These are phyloP conservation scores for Heliconius himera DNA, from an alignment of 1,140 invertebrate species.

Conservation along the genomic window DNA sequence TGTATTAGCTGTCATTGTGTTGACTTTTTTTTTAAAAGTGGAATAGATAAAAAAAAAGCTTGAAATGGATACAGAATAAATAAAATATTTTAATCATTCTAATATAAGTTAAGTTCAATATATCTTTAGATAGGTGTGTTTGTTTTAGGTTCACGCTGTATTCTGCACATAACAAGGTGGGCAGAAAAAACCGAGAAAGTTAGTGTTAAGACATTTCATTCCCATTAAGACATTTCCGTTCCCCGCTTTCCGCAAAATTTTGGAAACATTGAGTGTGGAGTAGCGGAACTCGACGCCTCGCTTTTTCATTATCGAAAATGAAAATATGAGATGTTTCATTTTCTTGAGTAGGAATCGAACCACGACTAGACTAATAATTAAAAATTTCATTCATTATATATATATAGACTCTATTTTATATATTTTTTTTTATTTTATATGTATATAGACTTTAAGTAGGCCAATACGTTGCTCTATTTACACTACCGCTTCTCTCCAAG, in stretches of 20 bases:
- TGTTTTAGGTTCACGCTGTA: background rate
- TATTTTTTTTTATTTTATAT: too few relatives aligned
- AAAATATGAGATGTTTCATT: background rate
- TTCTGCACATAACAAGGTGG: background rate
- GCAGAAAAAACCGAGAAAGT: background rate
- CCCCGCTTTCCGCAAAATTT: background rate
- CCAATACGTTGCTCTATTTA: background rate
- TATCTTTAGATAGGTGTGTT: too few relatives aligned
- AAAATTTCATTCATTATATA: too few relatives aligned
- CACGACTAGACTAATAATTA: background rate
- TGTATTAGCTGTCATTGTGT: too few relatives aligned
- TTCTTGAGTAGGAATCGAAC: background rate
- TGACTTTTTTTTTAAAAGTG: too few relatives aligned
- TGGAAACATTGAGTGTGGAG: background rate
- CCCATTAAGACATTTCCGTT: background rate
- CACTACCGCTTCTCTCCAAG: background rate
- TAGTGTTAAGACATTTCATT: background rate
- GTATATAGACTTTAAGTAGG: background rate
- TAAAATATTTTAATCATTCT: too few relatives aligned
- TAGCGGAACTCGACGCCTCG: background rate
- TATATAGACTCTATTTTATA: too few relatives aligned
- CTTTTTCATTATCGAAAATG: background rate
- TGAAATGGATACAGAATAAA: too few relatives aligned
- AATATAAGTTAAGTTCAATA: too few relatives aligned
- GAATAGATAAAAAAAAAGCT: too few relatives aligned